Base-by-base conservation (phyloP, 2,888 invertebrate genomes). In the Glyphotaelius pellucidus region DNA sequence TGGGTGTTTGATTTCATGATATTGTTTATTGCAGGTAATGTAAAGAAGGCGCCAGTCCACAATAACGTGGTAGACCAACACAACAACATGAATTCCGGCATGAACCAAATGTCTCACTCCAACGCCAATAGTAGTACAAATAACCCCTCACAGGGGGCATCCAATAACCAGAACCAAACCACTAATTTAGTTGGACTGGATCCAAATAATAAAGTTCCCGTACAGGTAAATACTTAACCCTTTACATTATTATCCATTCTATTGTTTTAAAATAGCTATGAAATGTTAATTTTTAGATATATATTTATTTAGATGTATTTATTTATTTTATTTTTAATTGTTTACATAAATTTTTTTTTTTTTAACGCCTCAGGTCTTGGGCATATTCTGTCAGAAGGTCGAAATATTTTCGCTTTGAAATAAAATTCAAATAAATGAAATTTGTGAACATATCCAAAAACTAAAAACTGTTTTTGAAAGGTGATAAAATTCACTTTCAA, bases 161-260 rank as follows among this genome's bases (percentile, higher is more conserved):
- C 93, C 42, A 91, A 89, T 79, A 93, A 92, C 52, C 94, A 93
- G 87, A 93, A 92, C 85, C 92, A 94, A 94, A 83, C 94, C 95
- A 88, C 95, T 95, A 94, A 95, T 95, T 89, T 95, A 47, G 95
- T 96, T 67, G 95, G 96, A 79, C 94, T 96, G 91, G 96, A 96
- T 93, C 95, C 96, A 91, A 95, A 95, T 93, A 96, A 96, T 94
- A 95, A 96, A 94, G 96, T 97, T 94, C 97, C 97, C 92, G 96
- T 97, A 83, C 97, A 97, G 94, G 95, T 95, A 94, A 67, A 67
- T 67, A n/a, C 9, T 25, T 84, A 19, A 84, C 12, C 9, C 4
- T 25, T 35, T 83, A 32, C 35, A 15, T 84, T 38, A 32, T 32
- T 38, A 25, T 19, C 67, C 7, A 52, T 19, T 19, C 52, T 19